These are phyloP conservation scores for Brenthis daphne DNA, from an alignment of 2,888 invertebrate species.

Conservation along the genomic window DNA sequence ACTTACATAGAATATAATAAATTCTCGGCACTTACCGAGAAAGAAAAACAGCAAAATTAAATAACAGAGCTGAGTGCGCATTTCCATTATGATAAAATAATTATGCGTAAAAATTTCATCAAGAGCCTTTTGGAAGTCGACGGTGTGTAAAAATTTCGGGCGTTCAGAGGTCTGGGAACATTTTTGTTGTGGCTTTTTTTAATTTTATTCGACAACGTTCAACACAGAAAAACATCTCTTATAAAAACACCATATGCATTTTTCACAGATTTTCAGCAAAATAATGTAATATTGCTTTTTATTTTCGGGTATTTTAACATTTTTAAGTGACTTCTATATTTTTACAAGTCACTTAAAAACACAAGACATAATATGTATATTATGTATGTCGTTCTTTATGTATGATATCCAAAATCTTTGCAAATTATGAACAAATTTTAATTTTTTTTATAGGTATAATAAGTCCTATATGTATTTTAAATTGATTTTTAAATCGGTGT, in stretches of 20 bases:
- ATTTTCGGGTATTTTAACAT: no score
- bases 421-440: no score
- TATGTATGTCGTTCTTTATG: no score
- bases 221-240: slow-evolving; percentile 4
- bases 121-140: slow-evolving; percentile 4
- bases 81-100: slow-evolving; percentile 16
- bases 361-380: no score
- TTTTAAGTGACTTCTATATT: no score
- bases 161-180: slow-evolving; percentile 1
- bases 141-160: slow-evolving; percentile 16
- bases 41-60: neutral
- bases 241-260: neutral
- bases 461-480: no score
- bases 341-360: no score
- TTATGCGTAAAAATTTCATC: slow-evolving; percentile 11
- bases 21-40: neutral
- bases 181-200: slow-evolving; percentile 19
- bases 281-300: no score
- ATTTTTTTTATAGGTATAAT: no score
- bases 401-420: no score
- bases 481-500: no score
- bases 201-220: neutral
- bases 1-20: neutral
- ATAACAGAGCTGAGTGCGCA: neutral
- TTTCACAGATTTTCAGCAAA: no score